Evolutionary conservation across 2,797 vertebrate species (phyloP), one percentile per base, ranked within the genome.

Genomic region (Sebastes goodei): DNA sequence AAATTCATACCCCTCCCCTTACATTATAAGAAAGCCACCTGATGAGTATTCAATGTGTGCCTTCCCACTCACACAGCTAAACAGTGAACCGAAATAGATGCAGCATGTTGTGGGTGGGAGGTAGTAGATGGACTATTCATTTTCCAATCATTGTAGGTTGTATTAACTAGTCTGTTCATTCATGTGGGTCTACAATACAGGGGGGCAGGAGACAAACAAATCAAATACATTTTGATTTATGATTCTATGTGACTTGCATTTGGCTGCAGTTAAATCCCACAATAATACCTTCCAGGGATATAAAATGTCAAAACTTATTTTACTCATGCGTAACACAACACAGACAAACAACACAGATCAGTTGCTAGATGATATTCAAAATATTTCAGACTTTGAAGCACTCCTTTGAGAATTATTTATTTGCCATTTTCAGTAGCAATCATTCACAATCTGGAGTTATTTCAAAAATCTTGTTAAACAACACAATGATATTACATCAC

Each of bases 91-190:
- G 33, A 72, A 79, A 70, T 20, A 81, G 61, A 84, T 70, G 57
- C 65, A 81, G 64, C 56, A 69, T 59, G 56, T 32, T 74, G 68
- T 55, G 70, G 70, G 78, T 69, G 59, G 75, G 67, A 79, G 70
- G 73, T 35, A 33, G 52, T 46, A 42, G 65, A 74, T 67, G 74
- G 82, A 73, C 81, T 81, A 86, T 88, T 88, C 33, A 85, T 85
- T 89, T 85, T 79, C 46, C 64, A 84, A 86, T 84, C 65, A 85
- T 35, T 55, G 65, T 63, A 57, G 35, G 53, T 21, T 81, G 81
- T 56, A 56, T 88, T 79, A 80, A 80, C 57, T 63, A 46, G 80
- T 80, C 80, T 80, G 68, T 86, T 82, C 46, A 87, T 79, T 90
- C 63, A 88, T 38, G 67, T 76, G 66, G 42, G 23, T 57, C 30